Base-by-base conservation (phyloP, 2,797 vertebrate genomes). In the Hirundo rustica region DNA sequence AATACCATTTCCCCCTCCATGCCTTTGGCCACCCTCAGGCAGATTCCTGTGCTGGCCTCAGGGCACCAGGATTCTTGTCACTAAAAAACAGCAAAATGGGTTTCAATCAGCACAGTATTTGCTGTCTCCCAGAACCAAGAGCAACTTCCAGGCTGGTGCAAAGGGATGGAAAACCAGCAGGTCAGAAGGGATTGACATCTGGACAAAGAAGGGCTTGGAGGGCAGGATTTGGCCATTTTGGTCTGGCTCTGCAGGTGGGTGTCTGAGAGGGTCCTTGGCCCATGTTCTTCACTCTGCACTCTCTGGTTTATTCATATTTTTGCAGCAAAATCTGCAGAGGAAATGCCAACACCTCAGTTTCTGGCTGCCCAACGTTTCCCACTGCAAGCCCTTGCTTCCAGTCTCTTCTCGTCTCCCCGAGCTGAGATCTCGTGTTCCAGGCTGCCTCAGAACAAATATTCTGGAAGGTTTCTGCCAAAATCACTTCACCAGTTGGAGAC, bases 401-500 rank as follows among this genome's bases (percentile, higher is more conserved):
- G 70, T 22, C 50, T 74, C 84, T 57, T 80, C 84, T 51, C 25
- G 15, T 89, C 51, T 27, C 61, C 50, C 60, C 0, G 1, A 77
- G 89, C 47, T 80, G 79, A 72, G 92, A 73, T 54, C 61, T 88
- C 1, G 3, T n/a, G 10, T 61, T 61, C 42, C 77, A 77, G 76
- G 44, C 73, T 62, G 61, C 72, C 44, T 79, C 1, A 2, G 76
- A 89, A 64, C 47, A 85, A 73, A 83, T 40, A 58, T 66, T 88
- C 79, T 76, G 73, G 50, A 62, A 83, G 48, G 75, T 80, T 95
- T 73, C 68, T 90, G 88, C 79, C 76, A 72, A 70, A 85, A 88
- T 65, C 83, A 12, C 22, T 26, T 73, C 65, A 68, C 60, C 38
- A 47, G 13, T 20, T n/a, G 21, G 42, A 87, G 79, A 12, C 18